A percentile compares a stretch with the other conserved stretches of the same genome.
Evolutionary conservation across 2,113 vertebrate genomes (phyloP).

Genomic region (Microcebus murinus): DNA sequence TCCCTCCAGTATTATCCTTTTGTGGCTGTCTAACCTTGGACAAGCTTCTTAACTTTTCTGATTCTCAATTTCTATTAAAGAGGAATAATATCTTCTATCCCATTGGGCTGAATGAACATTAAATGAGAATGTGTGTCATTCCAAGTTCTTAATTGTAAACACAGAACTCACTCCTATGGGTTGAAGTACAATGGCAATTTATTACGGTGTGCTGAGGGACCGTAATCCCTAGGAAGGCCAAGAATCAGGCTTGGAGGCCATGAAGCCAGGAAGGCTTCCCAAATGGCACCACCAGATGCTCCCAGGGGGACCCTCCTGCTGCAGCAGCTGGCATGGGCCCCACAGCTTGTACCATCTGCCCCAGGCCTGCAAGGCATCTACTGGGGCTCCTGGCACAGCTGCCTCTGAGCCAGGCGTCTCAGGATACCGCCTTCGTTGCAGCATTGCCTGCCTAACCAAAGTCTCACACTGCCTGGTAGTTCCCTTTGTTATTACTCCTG

Average conservation of each 20-base stretch:
- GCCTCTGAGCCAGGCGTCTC: not conserved
- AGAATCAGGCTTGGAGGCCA: not conserved
- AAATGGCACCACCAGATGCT: not conserved
- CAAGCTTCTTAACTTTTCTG: not conserved
- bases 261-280: not conserved
- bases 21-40: not conserved
- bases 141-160: not conserved
- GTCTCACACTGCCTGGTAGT: not conserved
- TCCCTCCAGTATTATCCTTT: not conserved
- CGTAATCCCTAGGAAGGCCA: not conserved
- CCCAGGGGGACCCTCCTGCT: not conserved
- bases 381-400: not conserved
- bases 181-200: not conserved
- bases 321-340: not conserved
- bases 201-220: not conserved
- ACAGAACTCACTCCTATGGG: not conserved
- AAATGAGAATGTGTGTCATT: conserved; percentile 24
- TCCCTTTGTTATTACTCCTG: not conserved
- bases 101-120: not conserved
- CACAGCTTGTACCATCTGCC: not conserved
- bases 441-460: not conserved
- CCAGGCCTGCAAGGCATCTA: not conserved
- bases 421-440: accelerated
- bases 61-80: not conserved
- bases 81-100: not conserved